Base-by-base conservation (phyloP, 2,888 invertebrate species). In the Chesias legatella region DNA sequence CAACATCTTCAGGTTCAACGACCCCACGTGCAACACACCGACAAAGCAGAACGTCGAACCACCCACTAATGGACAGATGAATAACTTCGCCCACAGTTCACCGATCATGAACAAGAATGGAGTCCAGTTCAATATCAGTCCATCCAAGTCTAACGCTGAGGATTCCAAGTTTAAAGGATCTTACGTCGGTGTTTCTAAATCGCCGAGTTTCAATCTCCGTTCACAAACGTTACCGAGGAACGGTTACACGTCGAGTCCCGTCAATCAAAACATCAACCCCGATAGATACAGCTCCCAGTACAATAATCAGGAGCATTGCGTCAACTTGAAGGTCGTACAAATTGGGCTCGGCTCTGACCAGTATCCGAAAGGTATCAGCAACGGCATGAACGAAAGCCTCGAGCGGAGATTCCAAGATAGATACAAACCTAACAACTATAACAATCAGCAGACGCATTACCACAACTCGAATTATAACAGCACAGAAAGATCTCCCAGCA, bases 141-240 rank as follows among this genome's bases (percentile, higher is more conserved):
- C 83, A 1, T 80, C 83, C 1, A 86, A 86, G 55, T 80, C 84
- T 1, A 85, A 82, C 50, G 80, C 74, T 5, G 84, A 88, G 43
- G 88, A 88, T 8, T 74, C 81, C 8, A 85, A 84, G 54, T 81
- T 73, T 66, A 85, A 84, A 60, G 77, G 72, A 22, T 65, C 77
- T 0, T 88, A 78, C 38, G 75, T 73, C 4, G 67, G 70, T 7
- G 79, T 84, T 11, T 66, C 82, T 1, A 88, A 88, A 58, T 88
- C 88, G 3, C 88, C 88, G 30, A 88, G 80, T 53, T 85, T 88
- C 58, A 83, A 85, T 39, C 60, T 85, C 24, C 75, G 94, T 25
- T 93, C 94, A 0, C 92, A 93, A 10, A 94, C 94, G 1, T 73
- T 94, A 33, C 94, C 94, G 0, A 89, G 94, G 44, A 94, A 94